These are phyloP conservation scores for Pachymerium ferrugineum DNA, from an alignment of 2,888 invertebrate genomes.

Conservation along the genomic window DNA sequence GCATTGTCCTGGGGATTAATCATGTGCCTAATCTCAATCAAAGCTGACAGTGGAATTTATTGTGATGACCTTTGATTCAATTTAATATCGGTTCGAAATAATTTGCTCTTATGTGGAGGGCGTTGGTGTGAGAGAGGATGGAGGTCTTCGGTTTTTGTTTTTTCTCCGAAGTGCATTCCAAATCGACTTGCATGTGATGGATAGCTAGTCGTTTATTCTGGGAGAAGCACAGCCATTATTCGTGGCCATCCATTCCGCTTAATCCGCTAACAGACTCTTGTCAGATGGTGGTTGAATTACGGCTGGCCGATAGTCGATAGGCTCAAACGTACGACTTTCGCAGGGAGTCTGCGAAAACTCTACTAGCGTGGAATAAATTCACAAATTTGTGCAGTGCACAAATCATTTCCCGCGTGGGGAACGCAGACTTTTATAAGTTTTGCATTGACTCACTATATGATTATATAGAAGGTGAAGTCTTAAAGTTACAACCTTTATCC, in stretches of 20 bases:
- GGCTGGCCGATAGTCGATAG: background rate
- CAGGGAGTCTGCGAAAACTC: too few species aligned
- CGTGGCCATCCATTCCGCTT: background rate
- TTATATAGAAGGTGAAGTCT: too few species aligned
- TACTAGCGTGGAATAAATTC: background rate
- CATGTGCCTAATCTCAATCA: too few species aligned
- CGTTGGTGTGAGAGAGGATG: background rate
- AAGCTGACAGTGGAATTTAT: too few species aligned
- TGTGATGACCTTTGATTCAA: too few species aligned
- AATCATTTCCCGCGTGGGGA: too few species aligned
- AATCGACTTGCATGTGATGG: background rate
- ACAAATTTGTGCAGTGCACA: background rate
- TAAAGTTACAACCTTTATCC: too few species aligned
- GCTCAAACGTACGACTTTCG: background rate
- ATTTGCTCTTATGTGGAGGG: background rate
- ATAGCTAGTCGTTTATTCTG: conserved; percentile 3
- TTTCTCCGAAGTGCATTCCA: background rate
- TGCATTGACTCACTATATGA: too few species aligned
- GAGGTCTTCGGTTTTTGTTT: background rate
- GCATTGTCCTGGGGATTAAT: too few species aligned
- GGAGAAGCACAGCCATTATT: conserved; percentile 8
- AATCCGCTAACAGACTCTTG: conserved; percentile 13
- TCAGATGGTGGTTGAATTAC: conserved; percentile 13
- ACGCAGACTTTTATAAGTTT: too few species aligned
- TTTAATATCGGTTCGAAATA: background rate